Evolutionary conservation across 2,797 vertebrate species (phyloP), one percentile per base, ranked within the genome.

Genomic region (Phyllotis vaccarum): DNA sequence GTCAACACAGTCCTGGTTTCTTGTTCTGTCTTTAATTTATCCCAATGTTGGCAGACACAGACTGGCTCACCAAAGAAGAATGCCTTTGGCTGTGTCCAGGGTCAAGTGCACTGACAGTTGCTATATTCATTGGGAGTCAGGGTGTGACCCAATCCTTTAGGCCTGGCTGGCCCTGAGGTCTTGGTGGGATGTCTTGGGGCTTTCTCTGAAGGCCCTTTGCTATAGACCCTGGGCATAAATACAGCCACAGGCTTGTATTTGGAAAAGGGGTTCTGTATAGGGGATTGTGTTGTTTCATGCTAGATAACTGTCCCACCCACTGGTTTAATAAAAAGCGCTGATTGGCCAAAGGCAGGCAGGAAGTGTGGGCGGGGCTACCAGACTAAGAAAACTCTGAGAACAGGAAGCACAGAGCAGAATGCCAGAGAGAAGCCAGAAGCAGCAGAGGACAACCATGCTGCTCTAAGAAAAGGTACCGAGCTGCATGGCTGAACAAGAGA

Each of bases 1-100:
- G 94, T 95, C 94, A 76, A 94, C 90, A 95, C 88, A 91, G 62
- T 80, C 78, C 62, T 76, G 83, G 80, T 88, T 95, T 93, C 95
- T 91, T 80, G 75, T 87, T 95, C 95, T 80, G 95, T 58, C 64
- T 95, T 91, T 89, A 95, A 92, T 90, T 82, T 93, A 74, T 2
- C 70, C 86, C 87, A 95, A 95, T 95, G 92, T 82, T 97, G 95
- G 94, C 95, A 75, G 86, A 79, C 0, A 3, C 46, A 43, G 62
- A 21, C 56, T 12, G 74, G 88, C 79, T 95, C 74, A 37, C 74
- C 66, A 9, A 66, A 74, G 76, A 96, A 54, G 78, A 96, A 95
- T 75, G 96, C 75, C 94, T 90, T 76, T 80, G 94, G 88, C 88
- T 34, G 31, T 68, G 72, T 56, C 72, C 60, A 46, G 92, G 52